A percentile compares a stretch with the other conserved stretches of the same genome.
Conservation (phyloP, 2,113 vertebrate genomes). For the Cyphomyrus plagiostoma region DNA sequence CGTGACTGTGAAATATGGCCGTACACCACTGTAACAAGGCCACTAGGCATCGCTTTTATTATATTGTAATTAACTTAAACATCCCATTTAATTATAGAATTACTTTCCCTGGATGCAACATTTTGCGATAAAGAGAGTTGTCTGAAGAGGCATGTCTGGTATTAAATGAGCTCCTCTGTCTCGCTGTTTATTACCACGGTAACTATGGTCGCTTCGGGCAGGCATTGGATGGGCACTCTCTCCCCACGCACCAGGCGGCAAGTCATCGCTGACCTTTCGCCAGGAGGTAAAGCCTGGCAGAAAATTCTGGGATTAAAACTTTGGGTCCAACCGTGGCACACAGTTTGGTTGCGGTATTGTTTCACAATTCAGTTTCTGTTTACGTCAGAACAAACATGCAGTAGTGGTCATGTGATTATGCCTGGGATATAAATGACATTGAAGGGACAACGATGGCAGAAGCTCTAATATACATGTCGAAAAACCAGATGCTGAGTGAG, state of each 20-base stretch:
- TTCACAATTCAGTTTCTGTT: not conserved
- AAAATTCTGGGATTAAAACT: not conserved
- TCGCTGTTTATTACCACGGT: not conserved
- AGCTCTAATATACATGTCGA: not conserved
- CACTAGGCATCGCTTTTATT: conserved; percentile 1
- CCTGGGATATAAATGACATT: not conserved
- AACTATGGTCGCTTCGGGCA: not conserved
- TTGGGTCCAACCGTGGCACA: not conserved
- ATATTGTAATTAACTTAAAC: not conserved
- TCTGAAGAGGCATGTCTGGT: not conserved
- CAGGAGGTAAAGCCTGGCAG: not conserved
- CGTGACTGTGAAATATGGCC: not conserved
- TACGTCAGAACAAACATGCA: not conserved
- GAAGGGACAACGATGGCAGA: not conserved
- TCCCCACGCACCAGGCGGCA: not conserved
- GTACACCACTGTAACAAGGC: not conserved
- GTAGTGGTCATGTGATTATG: not conserved
- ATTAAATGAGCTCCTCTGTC: not conserved
- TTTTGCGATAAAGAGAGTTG: not conserved
- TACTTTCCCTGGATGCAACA: not conserved
- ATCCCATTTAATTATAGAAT: conserved; percentile 8
- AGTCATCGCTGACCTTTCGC: not conserved
- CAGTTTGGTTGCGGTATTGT: not conserved
- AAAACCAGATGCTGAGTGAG: not conserved
- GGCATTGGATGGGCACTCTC: not conserved